Evolutionary conservation across 2,797 vertebrate species (phyloP).

Genomic region (Spinus pinus): DNA sequence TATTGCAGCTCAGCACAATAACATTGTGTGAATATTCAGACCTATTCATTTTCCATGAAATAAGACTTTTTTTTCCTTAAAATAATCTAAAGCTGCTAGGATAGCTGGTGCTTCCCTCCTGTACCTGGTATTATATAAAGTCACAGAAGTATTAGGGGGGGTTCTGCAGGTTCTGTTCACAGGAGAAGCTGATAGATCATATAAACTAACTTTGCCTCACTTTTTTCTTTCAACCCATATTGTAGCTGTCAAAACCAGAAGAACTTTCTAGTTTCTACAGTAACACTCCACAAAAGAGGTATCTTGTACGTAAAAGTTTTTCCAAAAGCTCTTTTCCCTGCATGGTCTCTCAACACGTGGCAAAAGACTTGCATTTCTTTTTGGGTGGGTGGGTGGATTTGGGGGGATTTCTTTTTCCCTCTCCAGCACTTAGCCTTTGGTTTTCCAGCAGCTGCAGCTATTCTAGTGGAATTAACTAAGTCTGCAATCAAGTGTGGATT

Average conservation of each 20-base stretch:
- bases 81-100: background rate
- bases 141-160: background rate
- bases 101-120: background rate
- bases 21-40: background rate
- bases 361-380: background rate
- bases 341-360: background rate
- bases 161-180: background rate
- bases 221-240: background rate
- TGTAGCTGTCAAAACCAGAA: background rate
- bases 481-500: constrained; percentile 41
- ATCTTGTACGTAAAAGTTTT: background rate
- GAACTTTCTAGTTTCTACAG: background rate
- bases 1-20: background rate
- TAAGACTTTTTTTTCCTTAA: background rate
- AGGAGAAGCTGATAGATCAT: background rate
- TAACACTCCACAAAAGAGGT: background rate
- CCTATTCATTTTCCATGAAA: background rate
- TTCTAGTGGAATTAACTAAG: constrained; percentile 16
- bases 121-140: background rate
- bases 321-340: background rate
- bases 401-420: background rate
- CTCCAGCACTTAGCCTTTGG: background rate
- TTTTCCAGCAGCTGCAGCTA: constrained; percentile 42
- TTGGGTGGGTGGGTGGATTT: background rate
- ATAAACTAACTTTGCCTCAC: fast-evolving